phyloP scores from a whole-genome alignment of 2,797 vertebrate genomes.

The Saxicola maurus region DNA sequence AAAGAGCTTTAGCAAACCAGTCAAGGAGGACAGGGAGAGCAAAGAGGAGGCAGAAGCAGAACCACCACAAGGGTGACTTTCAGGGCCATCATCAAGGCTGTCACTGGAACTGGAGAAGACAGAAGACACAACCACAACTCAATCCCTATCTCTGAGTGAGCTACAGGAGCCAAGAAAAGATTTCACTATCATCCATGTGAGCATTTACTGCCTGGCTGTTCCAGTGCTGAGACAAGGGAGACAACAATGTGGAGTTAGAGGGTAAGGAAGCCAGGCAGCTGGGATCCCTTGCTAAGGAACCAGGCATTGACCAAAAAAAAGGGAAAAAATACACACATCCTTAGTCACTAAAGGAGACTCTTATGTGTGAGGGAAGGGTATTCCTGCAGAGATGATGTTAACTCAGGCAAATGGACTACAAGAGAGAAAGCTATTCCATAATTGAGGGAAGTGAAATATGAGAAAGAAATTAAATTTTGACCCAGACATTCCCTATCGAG shows the following conservation, averaged over 20 bases:
- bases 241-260: background rate
- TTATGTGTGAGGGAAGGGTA: background rate
- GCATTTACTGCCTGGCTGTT: background rate
- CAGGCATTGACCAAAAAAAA: background rate
- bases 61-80: background rate
- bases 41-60: background rate
- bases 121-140: background rate
- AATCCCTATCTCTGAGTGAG: background rate
- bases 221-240: background rate
- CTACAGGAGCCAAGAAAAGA: background rate
- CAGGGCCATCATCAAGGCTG: background rate
- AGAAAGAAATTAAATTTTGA: too few species aligned
- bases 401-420: background rate
- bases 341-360: too few species aligned
- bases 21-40: too few species aligned
- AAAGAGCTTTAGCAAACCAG: background rate
- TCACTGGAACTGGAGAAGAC: background rate
- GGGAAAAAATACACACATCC: too few species aligned
- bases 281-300: background rate
- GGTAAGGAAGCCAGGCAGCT: background rate
- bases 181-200: background rate
- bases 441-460: background rate
- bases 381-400: too few species aligned
- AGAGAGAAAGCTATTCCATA: background rate
- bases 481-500: rapidly evolving